Base-by-base conservation (phyloP, 1,140 invertebrate species). In the Carposina sasakii region DNA sequence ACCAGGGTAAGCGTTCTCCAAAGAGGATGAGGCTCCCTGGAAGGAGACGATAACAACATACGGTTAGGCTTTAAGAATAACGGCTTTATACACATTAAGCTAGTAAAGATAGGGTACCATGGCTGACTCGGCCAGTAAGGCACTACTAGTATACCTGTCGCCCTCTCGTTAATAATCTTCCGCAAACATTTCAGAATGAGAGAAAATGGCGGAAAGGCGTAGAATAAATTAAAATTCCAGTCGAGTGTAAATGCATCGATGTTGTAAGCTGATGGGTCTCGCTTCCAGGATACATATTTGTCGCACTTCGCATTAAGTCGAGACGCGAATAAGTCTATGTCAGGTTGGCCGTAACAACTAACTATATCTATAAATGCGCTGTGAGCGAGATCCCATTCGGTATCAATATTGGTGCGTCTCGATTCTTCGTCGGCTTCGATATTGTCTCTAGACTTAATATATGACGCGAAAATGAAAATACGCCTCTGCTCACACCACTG, bases 401-500 rank as follows among this genome's bases (percentile, higher is more conserved):
- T 63, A 16, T 60, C 51, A 56, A 62, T 41, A 37, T 49, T 13
- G 15, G n/a, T 26, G 43, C 9, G 33, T 40, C 63, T 24, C 12
- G 70, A 70, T 33, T 54, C 40, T 42, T 51, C 48, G 30, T 64
- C 71, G n/a, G 66, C 56, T 33, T 56, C 45, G 12, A 15, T 52
- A 28, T 71, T 70, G 12, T 62, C 53, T 39, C 44, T 47, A 54
- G 37, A 67, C 48, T 16, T 63, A 30, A 49, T 68, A 41, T 54
- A 71, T 22, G 43, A 61, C 36, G 48, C 53, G 45, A 60, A 62
- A 33, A 73, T 48, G 39, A 34, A 58, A 16, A 67, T 19, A n/a
- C 58, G 44, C 31, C 48, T 15, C 17, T 21, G 16, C 48, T 73
- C 65, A 44, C 70, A 71, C 63, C 67, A 71, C 6, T 57, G 24